Conservation (phyloP, 2,888 invertebrate genomes). For the Eurytoma adleriae region DNA sequence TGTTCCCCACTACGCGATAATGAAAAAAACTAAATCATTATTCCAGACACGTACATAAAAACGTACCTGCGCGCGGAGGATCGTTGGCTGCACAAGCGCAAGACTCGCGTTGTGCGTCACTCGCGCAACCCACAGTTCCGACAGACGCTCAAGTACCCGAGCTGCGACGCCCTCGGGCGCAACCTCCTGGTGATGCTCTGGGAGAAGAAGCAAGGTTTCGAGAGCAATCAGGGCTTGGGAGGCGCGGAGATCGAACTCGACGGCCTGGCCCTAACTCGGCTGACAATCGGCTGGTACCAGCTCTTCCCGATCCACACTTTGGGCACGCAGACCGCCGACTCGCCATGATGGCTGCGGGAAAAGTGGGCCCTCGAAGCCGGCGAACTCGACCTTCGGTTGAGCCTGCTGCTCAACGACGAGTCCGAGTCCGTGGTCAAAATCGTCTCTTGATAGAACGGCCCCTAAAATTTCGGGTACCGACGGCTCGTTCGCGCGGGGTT, state of each 20-base stretch:
- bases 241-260: conserved; percentile 92
- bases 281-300: conserved; percentile 94
- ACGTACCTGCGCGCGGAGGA: conserved; percentile 94
- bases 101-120: conserved; percentile 90
- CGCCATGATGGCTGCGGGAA: conserved; percentile 77
- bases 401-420: conserved; percentile 72
- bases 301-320: conserved; percentile 91
- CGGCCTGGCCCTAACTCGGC: conserved; percentile 86
- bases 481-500: conserved; percentile 7
- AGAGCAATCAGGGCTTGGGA: conserved; percentile 88
- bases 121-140: conserved; percentile 91
- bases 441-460: conserved; percentile 69
- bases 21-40: not conserved
- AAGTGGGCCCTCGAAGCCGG: conserved; percentile 75
- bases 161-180: conserved; percentile 85
- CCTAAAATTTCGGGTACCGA: not conserved
- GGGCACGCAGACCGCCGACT: conserved; percentile 82
- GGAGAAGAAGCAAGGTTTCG: conserved; percentile 93
- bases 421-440: conserved; percentile 72
- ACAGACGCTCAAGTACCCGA: conserved; percentile 89
- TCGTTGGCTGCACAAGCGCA: conserved; percentile 92
- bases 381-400: conserved; percentile 73
- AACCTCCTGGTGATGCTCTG: conserved; percentile 94
- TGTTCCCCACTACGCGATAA: too few species aligned
- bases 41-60: conserved; percentile 93